Base-by-base conservation (phyloP, 2,797 vertebrate genomes). In the Hybognathus amarus region DNA sequence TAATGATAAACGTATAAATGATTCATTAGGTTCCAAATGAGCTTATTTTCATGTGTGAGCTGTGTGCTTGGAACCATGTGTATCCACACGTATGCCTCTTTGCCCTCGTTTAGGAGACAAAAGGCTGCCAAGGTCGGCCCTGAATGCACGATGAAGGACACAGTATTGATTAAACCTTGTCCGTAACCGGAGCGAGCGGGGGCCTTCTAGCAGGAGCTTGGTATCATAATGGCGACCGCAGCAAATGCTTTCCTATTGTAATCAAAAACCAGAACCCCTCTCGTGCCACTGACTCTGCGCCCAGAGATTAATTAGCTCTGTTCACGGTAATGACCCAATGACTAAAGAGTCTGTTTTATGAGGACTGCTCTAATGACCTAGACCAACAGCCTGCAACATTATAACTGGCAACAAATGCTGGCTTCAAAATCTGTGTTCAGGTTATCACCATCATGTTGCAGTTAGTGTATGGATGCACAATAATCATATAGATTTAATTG, bases 41-140 rank as follows among this genome's bases (percentile, higher is more conserved):
- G 92, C 92, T 82, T 77, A 38, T 47, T 30, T 56, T 63, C 24
- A 30, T 47, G 74, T n/a, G 40, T 3, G 30, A 67, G n/a, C 80
- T 86, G 87, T 75, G 15, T 42, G 87, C 85, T 84, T 80, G 88
- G 83, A 87, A 84, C 87, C 75, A 88, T 90, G 92, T 91, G 91
- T 92, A 93, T 93, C 92, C 89, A 91, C 92, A 92, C 92, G 92
- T 93, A 91, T 93, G 92, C 93, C 93, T 93, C 93, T 93, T 93
- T 94, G 93, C 92, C 94, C 94, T 91, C 91, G 91, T 92, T 89
- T 92, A 92, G 92, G 92, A 95, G 94, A 95, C 93, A 95, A 95
- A 95, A 95, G 94, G 92, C 94, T 95, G 93, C 91, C 94, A 96
- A 95, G 95, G 95, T 95, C 95, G 94, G 92, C 86, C 88, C 91